Conservation (phyloP, 2,888 invertebrate species). For the Polydrusus cervinus region DNA sequence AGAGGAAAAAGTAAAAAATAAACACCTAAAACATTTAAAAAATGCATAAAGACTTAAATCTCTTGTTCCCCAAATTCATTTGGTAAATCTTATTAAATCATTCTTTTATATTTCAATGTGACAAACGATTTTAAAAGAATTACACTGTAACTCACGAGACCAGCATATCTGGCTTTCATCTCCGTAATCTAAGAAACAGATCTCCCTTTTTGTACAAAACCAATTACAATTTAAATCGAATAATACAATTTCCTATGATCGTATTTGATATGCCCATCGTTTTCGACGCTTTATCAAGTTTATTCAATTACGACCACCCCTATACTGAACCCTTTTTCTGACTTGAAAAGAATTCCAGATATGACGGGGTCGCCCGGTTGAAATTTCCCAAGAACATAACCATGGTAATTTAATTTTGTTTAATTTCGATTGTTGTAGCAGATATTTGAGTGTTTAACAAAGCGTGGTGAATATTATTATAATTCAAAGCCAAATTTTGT, state of each 20-base stretch:
- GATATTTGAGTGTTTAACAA: conserved; percentile 7
- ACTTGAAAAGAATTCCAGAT: conserved; percentile 40
- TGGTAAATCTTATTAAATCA: too few species aligned
- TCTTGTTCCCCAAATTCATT: too few species aligned
- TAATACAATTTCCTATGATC: conserved; percentile 33
- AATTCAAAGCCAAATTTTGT: background rate
- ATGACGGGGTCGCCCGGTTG: conserved; percentile 14
- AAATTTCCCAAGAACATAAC: conserved; percentile 34
- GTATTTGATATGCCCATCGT: conserved; percentile 39
- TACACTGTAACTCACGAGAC: conserved; percentile 14
- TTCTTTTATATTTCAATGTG: background rate
- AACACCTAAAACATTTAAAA: too few species aligned
- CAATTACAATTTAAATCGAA: conserved; percentile 38
- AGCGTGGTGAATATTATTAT: background rate
- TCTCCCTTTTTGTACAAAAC: conserved; percentile 38
- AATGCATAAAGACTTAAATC: too few species aligned
- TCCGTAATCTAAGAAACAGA: conserved; percentile 32
- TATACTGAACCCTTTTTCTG: conserved; percentile 35
- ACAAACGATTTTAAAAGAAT: conserved; percentile 2
- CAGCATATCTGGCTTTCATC: conserved; percentile 37
- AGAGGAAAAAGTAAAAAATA: too few species aligned
- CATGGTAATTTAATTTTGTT: conserved; percentile 26
- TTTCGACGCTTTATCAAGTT: conserved; percentile 29
- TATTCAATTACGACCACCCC: conserved; percentile 38
- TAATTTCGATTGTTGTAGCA: conserved; percentile 29